Evolutionary conservation across 2,888 invertebrate species (phyloP).

Genomic region (Selenia dentaria): DNA sequence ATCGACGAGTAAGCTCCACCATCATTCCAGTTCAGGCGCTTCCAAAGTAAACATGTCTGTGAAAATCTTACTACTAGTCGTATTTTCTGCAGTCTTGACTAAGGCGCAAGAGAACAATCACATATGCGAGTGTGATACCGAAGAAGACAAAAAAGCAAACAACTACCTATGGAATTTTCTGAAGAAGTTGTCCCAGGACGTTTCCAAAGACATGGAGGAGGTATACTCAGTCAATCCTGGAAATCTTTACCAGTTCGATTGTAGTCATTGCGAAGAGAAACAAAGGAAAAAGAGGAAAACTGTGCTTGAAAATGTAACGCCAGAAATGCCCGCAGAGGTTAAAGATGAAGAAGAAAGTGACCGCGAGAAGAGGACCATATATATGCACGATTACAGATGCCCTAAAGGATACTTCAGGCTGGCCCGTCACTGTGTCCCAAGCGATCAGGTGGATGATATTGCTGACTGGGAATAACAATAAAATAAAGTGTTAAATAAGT

Average conservation of each 20-base stretch:
- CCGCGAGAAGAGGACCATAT: constrained; percentile 5
- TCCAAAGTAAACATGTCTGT: constrained; percentile 2
- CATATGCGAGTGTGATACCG: constrained; percentile 19
- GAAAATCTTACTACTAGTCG: constrained; percentile 34
- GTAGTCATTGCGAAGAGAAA: constrained; percentile 39
- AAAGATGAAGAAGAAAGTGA: neutral
- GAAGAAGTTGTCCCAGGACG: constrained; percentile 27
- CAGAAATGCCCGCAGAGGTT: neutral
- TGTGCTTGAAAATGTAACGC: constrained; percentile 7
- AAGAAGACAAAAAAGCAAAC: constrained; percentile 12
- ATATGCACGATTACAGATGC: constrained; percentile 2
- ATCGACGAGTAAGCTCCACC: neutral
- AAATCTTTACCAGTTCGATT: constrained; percentile 35
- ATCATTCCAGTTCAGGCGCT: constrained; percentile 5
- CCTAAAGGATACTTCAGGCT: neutral
- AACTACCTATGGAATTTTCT: constrained; percentile 29
- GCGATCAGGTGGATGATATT: neutral
- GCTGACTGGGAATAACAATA: neutral
- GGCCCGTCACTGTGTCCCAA: neutral
- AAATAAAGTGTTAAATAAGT: too few species aligned
- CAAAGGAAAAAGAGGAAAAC: constrained; percentile 40
- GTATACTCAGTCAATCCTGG: constrained; percentile 38
- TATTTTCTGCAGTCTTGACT: constrained; percentile 17
- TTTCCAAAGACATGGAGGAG: constrained; percentile 11
- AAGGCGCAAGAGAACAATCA: constrained; percentile 20